Evolutionary conservation across 2,113 vertebrate genomes (phyloP).

Genomic region (Trogon surrucura): DNA sequence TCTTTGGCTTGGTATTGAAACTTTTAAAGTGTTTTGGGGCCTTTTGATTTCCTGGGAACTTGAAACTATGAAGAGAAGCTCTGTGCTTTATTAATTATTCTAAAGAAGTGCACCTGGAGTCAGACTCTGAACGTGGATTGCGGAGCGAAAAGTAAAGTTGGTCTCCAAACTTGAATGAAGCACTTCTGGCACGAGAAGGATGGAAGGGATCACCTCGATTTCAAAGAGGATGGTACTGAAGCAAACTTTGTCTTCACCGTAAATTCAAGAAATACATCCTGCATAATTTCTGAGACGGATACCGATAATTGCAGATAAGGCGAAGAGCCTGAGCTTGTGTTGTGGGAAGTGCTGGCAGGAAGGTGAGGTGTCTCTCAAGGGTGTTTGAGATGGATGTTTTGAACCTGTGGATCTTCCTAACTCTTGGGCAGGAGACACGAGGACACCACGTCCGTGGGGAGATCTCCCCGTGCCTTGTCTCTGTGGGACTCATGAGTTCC

Average conservation of each 20-base stretch:
- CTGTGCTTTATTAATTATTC: slow-evolving; percentile 29
- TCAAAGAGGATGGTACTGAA: neutral
- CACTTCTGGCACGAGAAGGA: neutral
- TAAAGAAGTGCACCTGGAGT: slow-evolving; percentile 9
- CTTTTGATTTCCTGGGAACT: slow-evolving; percentile 29
- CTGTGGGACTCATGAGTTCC: neutral
- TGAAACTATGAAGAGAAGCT: slow-evolving; percentile 57
- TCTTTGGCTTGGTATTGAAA: slow-evolving; percentile 22
- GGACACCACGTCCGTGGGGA: neutral
- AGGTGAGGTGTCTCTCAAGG: neutral
- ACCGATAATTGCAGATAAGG: neutral
- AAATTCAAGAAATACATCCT: neutral
- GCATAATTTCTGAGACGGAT: neutral
- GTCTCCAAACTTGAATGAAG: neutral
- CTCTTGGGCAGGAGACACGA: neutral
- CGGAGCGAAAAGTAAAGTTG: neutral
- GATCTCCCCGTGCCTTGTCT: neutral
- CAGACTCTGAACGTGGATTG: neutral
- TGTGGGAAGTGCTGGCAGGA: neutral
- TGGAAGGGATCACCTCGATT: neutral
- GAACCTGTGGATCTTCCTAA: neutral
- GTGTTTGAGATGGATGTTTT: neutral
- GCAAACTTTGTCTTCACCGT: neutral
- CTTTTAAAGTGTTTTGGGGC: neutral
- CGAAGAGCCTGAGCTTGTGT: neutral